Evolutionary conservation across 2,113 vertebrate species (phyloP).

Genomic region (Ploceus nigricollis): DNA sequence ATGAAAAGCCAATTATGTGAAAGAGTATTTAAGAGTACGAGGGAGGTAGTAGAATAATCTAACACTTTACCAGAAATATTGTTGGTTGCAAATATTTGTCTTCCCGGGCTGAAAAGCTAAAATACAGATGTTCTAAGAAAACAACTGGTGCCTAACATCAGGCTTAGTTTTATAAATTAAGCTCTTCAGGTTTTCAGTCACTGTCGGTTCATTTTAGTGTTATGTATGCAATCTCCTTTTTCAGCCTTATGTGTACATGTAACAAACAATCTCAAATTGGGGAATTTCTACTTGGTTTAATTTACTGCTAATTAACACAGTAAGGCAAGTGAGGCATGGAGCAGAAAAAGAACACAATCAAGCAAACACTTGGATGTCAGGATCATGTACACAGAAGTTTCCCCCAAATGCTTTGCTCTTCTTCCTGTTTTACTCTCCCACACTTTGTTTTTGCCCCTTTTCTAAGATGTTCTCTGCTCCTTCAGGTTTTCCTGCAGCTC

Average conservation of each 20-base stretch:
- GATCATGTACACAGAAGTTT: rapidly evolving
- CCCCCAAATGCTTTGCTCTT: background rate
- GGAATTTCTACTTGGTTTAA: background rate
- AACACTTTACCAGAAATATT: background rate
- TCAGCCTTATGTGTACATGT: background rate
- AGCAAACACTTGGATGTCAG: background rate
- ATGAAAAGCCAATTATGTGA: background rate
- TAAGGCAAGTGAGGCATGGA: background rate
- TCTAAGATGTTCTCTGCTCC: background rate
- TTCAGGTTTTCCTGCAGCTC: background rate
- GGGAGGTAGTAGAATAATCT: background rate
- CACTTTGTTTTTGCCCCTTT: background rate
- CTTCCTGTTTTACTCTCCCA: background rate
- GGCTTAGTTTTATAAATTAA: background rate
- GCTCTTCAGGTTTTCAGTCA: background rate
- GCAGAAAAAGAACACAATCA: background rate
- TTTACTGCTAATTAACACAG: background rate
- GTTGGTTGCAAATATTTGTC: background rate
- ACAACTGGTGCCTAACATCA: background rate
- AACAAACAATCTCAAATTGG: background rate
- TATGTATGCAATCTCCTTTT: background rate
- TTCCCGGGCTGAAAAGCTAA: background rate
- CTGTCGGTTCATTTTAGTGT: background rate
- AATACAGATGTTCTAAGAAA: background rate
- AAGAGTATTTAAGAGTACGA: background rate